Conservation (phyloP, 2,113 vertebrate genomes). For the Chaetura pelagica region DNA sequence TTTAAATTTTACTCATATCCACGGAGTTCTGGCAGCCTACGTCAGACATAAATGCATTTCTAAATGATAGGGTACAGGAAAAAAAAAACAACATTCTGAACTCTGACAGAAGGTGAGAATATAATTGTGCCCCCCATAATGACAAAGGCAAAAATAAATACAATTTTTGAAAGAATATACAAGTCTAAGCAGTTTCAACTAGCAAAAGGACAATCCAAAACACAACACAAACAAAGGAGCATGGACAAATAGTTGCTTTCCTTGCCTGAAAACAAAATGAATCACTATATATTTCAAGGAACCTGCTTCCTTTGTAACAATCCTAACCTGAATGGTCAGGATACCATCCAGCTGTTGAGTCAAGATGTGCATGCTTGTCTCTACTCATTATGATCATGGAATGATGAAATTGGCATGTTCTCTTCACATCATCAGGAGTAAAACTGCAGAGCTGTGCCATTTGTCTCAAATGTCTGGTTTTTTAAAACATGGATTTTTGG, state of each 20-base stretch:
- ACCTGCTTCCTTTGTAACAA: not conserved
- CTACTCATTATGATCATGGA: not conserved
- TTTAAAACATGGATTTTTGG: not conserved
- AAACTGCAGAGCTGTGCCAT: not conserved
- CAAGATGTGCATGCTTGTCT: not conserved
- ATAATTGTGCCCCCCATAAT: not conserved
- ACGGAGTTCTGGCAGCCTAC: not conserved
- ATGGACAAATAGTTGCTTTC: not conserved
- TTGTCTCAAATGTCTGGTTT: not conserved
- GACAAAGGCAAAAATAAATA: not conserved
- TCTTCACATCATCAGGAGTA: not conserved
- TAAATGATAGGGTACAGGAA: not conserved
- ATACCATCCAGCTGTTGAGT: not conserved
- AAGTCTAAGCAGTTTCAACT: not conserved
- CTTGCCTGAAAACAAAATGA: not conserved
- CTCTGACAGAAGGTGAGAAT: not conserved
- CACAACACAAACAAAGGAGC: not conserved
- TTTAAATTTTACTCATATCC: not conserved
- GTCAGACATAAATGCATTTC: not conserved
- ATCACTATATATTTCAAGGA: not conserved
- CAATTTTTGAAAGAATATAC: not conserved
- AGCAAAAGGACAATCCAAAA: not conserved
- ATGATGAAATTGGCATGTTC: not conserved
- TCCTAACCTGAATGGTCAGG: not conserved
- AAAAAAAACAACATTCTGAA: not conserved